Evolutionary conservation across 2,797 vertebrate species (phyloP), one percentile per base, ranked within the genome.

Genomic region (Protonibea diacanthus): DNA sequence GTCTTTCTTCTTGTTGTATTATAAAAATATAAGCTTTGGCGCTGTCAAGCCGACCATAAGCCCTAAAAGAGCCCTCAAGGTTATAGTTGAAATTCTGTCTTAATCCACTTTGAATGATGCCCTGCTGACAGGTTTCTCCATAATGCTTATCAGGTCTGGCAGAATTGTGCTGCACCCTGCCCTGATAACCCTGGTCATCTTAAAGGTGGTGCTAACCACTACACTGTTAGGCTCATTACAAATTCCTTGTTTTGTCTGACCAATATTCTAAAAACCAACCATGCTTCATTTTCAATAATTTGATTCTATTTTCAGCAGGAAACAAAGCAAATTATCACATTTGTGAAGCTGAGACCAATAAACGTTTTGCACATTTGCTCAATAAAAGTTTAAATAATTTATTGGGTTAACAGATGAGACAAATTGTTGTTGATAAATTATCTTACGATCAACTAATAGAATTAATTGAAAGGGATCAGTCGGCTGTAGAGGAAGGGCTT

Each of bases 111-210:
- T 91, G 89, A 93, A 88, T 92, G 88, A 91, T 42, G 52, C 55
- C 78, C 74, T 55, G 86, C 84, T 92, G 91, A 91, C 91, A 92
- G 90, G 72, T 84, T 85, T 73, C 81, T 86, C 74, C 64, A 79
- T 91, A 91, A 92, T 78, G 89, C 87, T 93, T 77, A 93, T 94
- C 59, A 63, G 65, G 66, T 87, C 85, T 92, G 89, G 89, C 94
- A 91, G 88, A 84, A 80, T 66, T 78, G 86, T 82, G 85, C 71
- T 83, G 68, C 66, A 55, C 66, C 45, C 44, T 73, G 72, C 65
- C 78, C 74, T 64, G 71, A 84, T 86, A 44, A 71, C 56, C 79
- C 61, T 53, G 62, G 27, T 74, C 70, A 68, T 87, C 65, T 83
- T 74, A 74, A 83, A 86, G 57, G 69, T 74, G 51, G 58, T 29